These are phyloP conservation scores for Rugalucina vietnamica DNA, from an alignment of 2,888 invertebrate genomes.

Conservation along the genomic window DNA sequence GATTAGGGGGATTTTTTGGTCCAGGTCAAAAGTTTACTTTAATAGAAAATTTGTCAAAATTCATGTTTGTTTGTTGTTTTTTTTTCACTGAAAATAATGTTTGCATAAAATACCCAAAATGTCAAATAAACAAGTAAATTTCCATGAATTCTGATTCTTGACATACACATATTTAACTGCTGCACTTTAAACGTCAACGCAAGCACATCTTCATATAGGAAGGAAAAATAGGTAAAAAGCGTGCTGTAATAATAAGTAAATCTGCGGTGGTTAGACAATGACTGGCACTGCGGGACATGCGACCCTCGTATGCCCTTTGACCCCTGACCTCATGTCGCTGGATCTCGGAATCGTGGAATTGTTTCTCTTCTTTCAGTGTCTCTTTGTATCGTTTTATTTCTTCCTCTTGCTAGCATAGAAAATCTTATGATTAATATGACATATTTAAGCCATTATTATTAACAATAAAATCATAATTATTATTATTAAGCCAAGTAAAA, in stretches of 20 bases:
- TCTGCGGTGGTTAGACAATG: neutral
- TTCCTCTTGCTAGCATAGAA: conserved; percentile 55
- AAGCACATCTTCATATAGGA: neutral
- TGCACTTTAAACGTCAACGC: neutral
- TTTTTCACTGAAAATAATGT: neutral
- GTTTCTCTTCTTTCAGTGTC: conserved; percentile 52
- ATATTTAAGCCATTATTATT: neutral
- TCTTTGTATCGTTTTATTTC: conserved; percentile 59
- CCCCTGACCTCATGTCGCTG: conserved; percentile 62
- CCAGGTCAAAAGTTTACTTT: too few relatives aligned
- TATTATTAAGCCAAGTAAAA: neutral
- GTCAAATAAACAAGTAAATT: neutral
- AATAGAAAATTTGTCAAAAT: too few relatives aligned
- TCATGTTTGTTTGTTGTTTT: too few relatives aligned
- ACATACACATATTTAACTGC: neutral
- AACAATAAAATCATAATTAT: neutral
- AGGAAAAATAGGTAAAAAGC: neutral
- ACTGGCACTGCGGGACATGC: neutral
- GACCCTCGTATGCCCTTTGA: neutral
- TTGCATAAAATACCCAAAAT: neutral
- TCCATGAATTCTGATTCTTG: neutral
- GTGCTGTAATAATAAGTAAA: too few relatives aligned
- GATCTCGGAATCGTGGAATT: conserved; percentile 64
- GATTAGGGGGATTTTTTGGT: too few relatives aligned
- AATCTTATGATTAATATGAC: neutral